phyloP scores from a whole-genome alignment of 2,797 vertebrate species.

The Notamacropus eugenii region DNA sequence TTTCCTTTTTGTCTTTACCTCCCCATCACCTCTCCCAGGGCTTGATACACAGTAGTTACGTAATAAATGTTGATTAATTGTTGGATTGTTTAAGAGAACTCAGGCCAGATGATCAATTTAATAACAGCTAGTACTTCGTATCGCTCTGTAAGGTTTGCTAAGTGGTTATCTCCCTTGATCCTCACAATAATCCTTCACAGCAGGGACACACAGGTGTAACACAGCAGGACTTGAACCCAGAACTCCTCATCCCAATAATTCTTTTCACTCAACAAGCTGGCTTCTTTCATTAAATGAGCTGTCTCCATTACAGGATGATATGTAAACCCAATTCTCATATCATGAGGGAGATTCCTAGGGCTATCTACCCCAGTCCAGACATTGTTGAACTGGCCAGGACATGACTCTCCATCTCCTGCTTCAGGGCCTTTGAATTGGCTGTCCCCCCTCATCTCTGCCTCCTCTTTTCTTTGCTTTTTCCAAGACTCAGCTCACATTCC shows the following conservation, averaged over 20 bases:
- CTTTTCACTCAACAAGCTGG: neutral
- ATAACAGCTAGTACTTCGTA: neutral
- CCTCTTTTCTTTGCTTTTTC: neutral
- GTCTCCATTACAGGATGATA: conserved; percentile 30
- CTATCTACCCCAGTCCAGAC: neutral
- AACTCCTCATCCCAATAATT: neutral
- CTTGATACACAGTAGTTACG: neutral
- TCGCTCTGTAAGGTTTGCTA: neutral
- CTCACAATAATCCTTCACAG: neutral
- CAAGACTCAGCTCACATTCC: neutral
- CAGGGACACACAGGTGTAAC: neutral
- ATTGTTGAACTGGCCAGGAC: neutral
- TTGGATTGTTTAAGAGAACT: neutral
- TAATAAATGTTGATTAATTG: neutral
- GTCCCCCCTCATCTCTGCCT: neutral
- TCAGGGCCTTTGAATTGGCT: neutral
- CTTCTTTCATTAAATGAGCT: neutral
- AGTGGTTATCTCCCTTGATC: neutral
- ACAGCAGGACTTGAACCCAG: neutral
- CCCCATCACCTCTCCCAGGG: neutral
- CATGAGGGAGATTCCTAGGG: neutral
- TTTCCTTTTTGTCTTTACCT: neutral
- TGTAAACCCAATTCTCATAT: conserved; percentile 27
- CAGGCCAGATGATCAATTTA: neutral
- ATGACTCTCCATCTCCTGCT: neutral